Base-by-base conservation (phyloP, 1,140 invertebrate genomes). In the Eubasilissa regina region DNA sequence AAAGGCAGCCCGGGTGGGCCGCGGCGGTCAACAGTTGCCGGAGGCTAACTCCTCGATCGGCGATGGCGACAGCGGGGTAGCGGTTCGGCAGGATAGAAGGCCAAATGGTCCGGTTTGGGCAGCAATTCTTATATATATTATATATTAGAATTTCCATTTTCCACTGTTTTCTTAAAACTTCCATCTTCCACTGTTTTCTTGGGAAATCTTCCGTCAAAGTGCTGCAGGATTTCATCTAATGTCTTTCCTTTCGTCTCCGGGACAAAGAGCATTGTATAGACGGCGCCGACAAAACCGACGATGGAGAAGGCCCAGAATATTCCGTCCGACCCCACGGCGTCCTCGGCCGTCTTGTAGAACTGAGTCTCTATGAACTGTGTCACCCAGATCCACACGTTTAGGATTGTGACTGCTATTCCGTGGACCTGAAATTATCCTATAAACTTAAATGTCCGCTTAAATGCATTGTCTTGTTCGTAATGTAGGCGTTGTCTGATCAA, bases 231-330 rank as follows among this genome's bases (percentile, higher is more conserved):
- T 15, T 76, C 51, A 3, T 76, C 79, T 8, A 77, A 35, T 3
- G 73, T 53, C 12, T 77, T 80, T 15, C 79, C 79, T 47, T 74
- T 80, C 19, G 79, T 80, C 53, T 80, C 79, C n/a, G 79, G 79
- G 13, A 80, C 51, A 19, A 60, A 25, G 21, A 77, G n/a, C 10
- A 77, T 10, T 11, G 75, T 77, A 47, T 77, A 73, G 8, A 82
- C n/a, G 15, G 48, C 19, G 9, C 81, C 81, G 11, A 78, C 19
- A n/a, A 80, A 15, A 10, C 68, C 68, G 7, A 82, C 58, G 9
- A 10, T 35, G 19, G 74, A 66, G 70, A 78, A 80, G 1, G 19
- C 17, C 78, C 78, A 80, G 64, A n/a, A n/a, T n/a, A n/a, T n/a
- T n/a, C n/a, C n/a, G n/a, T n/a, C n/a, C n/a, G n/a, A n/a, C n/a